A percentile compares a stretch with the other conserved stretches of the same genome.
phyloP scores from a whole-genome alignment of 2,797 vertebrate genomes.

The Pempheris klunzingeri region DNA sequence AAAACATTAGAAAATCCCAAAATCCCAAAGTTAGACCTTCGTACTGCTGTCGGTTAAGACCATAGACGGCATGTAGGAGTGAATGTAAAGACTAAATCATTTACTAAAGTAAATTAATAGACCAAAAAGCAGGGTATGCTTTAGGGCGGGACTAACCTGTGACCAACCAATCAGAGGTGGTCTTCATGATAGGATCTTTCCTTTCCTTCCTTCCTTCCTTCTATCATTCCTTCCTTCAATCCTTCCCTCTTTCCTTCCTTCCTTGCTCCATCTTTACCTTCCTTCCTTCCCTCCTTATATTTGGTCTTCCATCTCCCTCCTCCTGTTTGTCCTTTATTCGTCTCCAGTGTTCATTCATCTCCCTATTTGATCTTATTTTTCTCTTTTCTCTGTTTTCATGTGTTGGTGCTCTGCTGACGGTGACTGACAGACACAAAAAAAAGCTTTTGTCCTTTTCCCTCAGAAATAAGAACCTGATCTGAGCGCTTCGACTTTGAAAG shows the following conservation, averaged over 20 bases:
- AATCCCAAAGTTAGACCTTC: background rate
- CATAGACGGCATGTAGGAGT: no score
- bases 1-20: background rate
- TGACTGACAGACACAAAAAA: background rate
- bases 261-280: background rate
- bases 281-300: background rate
- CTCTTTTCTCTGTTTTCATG: background rate
- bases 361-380: background rate
- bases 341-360: background rate
- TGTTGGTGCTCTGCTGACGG: background rate
- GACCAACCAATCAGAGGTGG: no score
- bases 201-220: no score
- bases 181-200: no score
- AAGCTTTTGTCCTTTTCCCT: background rate
- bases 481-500: background rate
- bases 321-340: slow-evolving; percentile 13
- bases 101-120: no score
- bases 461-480: background rate
- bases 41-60: no score
- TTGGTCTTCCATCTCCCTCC: background rate
- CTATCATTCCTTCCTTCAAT: no score
- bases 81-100: no score
- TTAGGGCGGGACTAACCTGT: no score
- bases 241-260: background rate
- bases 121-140: no score